A percentile compares a stretch with the other conserved stretches of the same genome.
These are phyloP conservation scores for Cichlasoma orientale DNA, from an alignment of 2,797 vertebrate species.

Conservation along the genomic window DNA sequence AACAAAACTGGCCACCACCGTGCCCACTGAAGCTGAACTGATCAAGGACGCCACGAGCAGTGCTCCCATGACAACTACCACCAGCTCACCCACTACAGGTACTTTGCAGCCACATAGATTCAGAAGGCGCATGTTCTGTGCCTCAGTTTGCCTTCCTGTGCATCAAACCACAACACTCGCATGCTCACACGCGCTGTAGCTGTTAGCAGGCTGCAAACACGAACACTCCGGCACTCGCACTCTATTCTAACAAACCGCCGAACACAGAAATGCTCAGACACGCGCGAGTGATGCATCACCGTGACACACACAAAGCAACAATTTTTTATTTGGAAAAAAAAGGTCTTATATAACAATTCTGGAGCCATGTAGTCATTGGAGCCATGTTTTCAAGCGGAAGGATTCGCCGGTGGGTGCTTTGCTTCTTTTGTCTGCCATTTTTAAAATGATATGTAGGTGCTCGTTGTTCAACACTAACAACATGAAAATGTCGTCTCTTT, in stretches of 20 bases:
- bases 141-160: slow-evolving; percentile 49
- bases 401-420: neutral
- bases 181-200: neutral
- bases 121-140: fast-evolving
- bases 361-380: neutral
- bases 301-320: neutral
- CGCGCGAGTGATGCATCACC: neutral
- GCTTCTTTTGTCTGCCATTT: neutral
- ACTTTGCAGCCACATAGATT: neutral
- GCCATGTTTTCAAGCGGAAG: neutral
- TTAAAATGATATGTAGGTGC: neutral
- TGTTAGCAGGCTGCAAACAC: neutral
- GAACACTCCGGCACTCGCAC: neutral
- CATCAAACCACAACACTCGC: slow-evolving; percentile 38
- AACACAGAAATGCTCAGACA: neutral
- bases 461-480: neutral
- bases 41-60: neutral
- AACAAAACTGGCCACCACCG: neutral
- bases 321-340: neutral
- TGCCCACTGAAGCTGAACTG: neutral
- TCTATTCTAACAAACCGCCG: neutral
- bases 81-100: neutral
- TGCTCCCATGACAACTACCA: fast-evolving
- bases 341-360: fast-evolving
- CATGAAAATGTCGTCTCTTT: too few species aligned